Conservation (phyloP, 2,888 invertebrate species). For the Pelosia muscerda region DNA sequence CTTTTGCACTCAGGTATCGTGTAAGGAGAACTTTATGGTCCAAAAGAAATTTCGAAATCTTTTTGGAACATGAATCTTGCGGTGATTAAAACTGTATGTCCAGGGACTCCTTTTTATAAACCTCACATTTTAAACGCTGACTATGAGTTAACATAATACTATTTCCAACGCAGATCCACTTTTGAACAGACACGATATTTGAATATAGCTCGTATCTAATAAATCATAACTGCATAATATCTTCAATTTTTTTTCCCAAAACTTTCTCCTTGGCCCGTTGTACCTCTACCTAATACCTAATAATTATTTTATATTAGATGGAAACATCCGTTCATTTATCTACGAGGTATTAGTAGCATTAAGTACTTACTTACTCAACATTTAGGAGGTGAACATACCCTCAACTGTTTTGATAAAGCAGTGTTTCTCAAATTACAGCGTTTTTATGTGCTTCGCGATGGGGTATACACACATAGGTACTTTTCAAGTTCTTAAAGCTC, state of each 20-base stretch:
- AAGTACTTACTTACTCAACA: not conserved
- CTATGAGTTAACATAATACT: no score
- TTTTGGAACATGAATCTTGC: not conserved
- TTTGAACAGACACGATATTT: not conserved
- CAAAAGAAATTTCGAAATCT: not conserved
- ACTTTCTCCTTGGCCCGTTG: not conserved
- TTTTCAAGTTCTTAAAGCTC: no score
- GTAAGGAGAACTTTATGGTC: not conserved
- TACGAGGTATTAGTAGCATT: not conserved
- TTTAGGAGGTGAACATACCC: not conserved
- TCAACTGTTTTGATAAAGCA: not conserved
- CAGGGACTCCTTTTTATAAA: no score
- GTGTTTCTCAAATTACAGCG: not conserved
- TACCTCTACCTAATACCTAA: not conserved
- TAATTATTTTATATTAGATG: slow-evolving; percentile 7
- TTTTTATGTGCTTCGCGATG: not conserved
- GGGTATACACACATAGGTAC: not conserved
- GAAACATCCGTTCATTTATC: slow-evolving; percentile 4
- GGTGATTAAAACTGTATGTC: no score
- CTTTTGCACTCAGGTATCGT: no score
- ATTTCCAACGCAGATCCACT: not conserved
- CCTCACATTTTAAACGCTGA: no score
- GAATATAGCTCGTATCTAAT: not conserved
- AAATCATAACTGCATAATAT: not conserved
- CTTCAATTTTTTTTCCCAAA: not conserved